Base-by-base conservation (phyloP, 2,888 invertebrate genomes). In the Sphecodes monilicornis region DNA sequence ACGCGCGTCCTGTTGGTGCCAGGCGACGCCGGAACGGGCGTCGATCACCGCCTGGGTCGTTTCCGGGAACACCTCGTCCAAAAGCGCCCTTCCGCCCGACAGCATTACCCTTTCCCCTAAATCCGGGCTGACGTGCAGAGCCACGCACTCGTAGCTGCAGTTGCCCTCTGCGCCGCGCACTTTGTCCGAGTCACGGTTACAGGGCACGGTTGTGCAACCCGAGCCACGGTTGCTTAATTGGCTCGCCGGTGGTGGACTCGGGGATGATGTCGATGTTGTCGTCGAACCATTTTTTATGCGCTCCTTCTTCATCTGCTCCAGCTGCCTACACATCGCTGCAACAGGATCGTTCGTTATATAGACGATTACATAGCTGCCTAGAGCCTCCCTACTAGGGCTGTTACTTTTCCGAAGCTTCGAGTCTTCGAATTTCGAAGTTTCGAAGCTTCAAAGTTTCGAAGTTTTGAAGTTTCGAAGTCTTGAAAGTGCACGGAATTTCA, bases 1-100 rank as follows among this genome's bases (percentile, higher is more conserved):
- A 77, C 97, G 96, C 87, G 97, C 96, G 95, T 98, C 98, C 91
- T 97, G 96, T 93, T 97, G 97, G 92, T 97, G 97, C 97, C 98
- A 98, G 70, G 97, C 96, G 68, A 97, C 97, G 36, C 97, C 97
- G 46, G 97, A 97, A 82, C 98, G 96, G 60, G 97, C 97, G 94
- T 98, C 97, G 96, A 98, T 96, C 82, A 97, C 96, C 0, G 97
- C 97, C 92, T 98, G 97, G 89, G 96, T 97, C 86, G 97, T 97
- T 93, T 97, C 97, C 54, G 97, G 97, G 93, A 97, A 97, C 39
- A 97, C 96, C 94, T 98, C 97, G 93, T 97, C 97, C 71, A 97
- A 96, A 36, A 98, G 95, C 13, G 96, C 96, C 64, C 98, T 96
- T 90, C 98, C 98, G 0, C 98, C 98, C 76, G 97, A 97, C 18